Conservation (phyloP, 2,888 invertebrate species). For the Dione juno region DNA sequence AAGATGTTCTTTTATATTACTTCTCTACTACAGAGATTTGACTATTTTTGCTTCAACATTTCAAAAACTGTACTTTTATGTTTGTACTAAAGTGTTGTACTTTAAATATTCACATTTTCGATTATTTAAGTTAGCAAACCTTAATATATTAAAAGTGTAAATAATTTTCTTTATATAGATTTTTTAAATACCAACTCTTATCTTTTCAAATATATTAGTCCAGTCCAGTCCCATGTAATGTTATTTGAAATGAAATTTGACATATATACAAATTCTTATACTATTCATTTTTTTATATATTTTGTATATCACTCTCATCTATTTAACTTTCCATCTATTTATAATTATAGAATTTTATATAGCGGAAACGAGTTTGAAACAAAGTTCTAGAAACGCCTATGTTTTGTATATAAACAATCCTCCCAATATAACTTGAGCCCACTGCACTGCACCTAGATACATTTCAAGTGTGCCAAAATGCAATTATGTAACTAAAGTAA, state of each 20-base stretch:
- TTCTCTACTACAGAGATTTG: too few species aligned
- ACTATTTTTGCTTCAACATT: too few species aligned
- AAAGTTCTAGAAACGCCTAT: not conserved
- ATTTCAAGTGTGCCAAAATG: too few species aligned
- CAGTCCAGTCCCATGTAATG: not conserved
- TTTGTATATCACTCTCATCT: too few species aligned
- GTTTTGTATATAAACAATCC: not conserved
- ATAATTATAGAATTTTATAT: not conserved
- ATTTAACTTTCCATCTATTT: not conserved
- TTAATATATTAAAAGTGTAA: not conserved
- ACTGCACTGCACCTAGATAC: too few species aligned
- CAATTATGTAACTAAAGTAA: too few species aligned
- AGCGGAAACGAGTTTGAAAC: not conserved
- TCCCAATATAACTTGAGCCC: not conserved
- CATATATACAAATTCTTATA: not conserved
- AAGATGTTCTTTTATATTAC: too few species aligned
- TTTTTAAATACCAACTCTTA: not conserved
- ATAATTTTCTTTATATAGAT: too few species aligned
- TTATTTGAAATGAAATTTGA: not conserved
- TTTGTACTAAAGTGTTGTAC: too few species aligned
- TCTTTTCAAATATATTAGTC: constrained; percentile 4
- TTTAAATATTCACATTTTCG: too few species aligned
- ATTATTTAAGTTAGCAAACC: too few species aligned
- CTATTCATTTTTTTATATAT: not conserved
- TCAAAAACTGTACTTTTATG: too few species aligned